Base-by-base conservation (phyloP, 1,140 invertebrate species). In the Oscheius sp. region DNA sequence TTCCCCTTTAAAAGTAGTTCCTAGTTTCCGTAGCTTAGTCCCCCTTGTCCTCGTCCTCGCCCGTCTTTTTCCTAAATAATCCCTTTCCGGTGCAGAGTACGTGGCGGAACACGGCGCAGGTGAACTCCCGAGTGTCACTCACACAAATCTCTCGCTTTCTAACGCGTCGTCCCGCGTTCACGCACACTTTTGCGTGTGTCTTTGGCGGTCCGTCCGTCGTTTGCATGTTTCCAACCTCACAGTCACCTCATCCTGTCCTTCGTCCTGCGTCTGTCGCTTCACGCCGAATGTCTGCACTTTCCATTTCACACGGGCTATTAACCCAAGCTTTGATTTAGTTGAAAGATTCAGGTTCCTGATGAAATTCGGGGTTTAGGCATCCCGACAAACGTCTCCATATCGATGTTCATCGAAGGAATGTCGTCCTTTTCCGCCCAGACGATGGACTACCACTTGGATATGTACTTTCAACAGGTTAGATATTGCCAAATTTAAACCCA, bases 391-490 rank as follows among this genome's bases (percentile, higher is more conserved):
- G 81, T 83, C 32, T 78, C 79, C 31, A 71, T 83, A 59, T 83
- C 82, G 29, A 83, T 83, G 82, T 83, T 81, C 69, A 83, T 83
- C 34, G 82, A 83, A 69, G 82, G 82, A 28, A 84, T 83, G 45
- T 80, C 75, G 2, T 80, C 76, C 31, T 83, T 82, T 64, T 68
- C 68, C 36, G 82, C 81, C 18, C 82, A 83, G 68, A 84, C 82
- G 23, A 83, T 84, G 81, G 81, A 83, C 66, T 83, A 79, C 52
- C 78, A 83, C n/a, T 45, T 82, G 10, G 81, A 83, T 58, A 68
- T 83, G 49, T 83, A 83, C 55, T 84, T 83, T 63, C 84, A 83
- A 72, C 83, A 82, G 67, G 79, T 79, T 73, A 10, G 28, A 13
- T 42, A n/a, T 42, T 42, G 38, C 38, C 38, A n/a, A 13, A 45